Conservation (phyloP, 2,113 vertebrate species). For the Petrocephalus zakoni region DNA sequence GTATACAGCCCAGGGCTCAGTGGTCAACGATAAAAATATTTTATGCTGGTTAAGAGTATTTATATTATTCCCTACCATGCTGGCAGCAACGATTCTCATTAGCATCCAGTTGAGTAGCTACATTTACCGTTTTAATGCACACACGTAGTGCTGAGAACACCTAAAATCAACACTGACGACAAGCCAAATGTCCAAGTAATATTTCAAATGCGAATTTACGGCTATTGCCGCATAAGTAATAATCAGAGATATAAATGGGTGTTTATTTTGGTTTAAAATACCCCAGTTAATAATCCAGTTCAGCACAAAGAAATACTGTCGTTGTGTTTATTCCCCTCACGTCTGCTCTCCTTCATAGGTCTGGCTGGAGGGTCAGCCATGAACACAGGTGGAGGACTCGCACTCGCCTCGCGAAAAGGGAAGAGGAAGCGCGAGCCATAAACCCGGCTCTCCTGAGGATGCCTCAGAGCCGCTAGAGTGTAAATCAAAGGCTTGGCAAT, state of each 20-base stretch:
- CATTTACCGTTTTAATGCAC: not conserved
- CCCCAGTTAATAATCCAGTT: slow-evolving; percentile 18
- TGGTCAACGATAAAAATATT: not conserved
- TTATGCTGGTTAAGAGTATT: not conserved
- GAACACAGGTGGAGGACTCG: not conserved
- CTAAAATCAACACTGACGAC: not conserved
- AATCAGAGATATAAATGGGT: slow-evolving; percentile 38
- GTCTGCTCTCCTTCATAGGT: slow-evolving; percentile 19
- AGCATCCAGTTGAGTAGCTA: not conserved
- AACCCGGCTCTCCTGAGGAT: slow-evolving; percentile 16
- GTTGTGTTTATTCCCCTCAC: slow-evolving; percentile 22
- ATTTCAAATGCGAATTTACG: slow-evolving; percentile 45
- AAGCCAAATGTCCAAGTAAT: slow-evolving; percentile 37
- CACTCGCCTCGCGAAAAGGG: not conserved
- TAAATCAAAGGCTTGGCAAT: not conserved
- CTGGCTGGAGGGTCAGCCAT: slow-evolving; percentile 3
- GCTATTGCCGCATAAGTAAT: slow-evolving; percentile 38
- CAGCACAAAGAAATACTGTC: not conserved
- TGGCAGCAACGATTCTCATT: not conserved
- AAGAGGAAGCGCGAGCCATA: slow-evolving; percentile 1
- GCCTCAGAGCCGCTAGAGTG: slow-evolving; percentile 15
- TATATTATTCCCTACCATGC: not conserved
- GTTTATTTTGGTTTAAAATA: slow-evolving; percentile 41
- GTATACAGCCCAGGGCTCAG: not conserved
- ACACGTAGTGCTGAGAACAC: not conserved